Evolutionary conservation across 1,140 invertebrate genomes (phyloP), one percentile per base, ranked within the genome.

Genomic region (Armadillidium nasatum): DNA sequence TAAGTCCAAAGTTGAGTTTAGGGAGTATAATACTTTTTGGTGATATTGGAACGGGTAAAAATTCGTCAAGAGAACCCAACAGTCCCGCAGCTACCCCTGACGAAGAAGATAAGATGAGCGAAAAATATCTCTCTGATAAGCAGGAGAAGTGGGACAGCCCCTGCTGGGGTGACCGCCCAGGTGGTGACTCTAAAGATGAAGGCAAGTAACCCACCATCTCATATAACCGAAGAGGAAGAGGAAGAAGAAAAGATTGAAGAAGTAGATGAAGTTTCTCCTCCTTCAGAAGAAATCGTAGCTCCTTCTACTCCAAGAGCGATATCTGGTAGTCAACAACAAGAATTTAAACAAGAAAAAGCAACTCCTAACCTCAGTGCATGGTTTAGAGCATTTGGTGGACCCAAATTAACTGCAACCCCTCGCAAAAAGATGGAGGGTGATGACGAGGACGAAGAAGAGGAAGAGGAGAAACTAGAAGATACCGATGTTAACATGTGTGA

Each of bases 341-440:
- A 83, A 43, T 81, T 83, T 68, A 85, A 86, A 71, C 86, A 87
- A 82, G 87, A 89, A 82, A 89, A 90, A 83, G 89, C 91, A 19
- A 93, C 92, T 71, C 93, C 93, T 0, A 94, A 94, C 85, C 86
- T 94, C 66, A 94, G 92, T 84, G 93, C 92, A 13, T 95, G 93
- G 93, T 92, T 94, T 73, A 94, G 94, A 85, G 93, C 93, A 0
- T 95, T 95, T 84, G 93, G 93, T 60, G 91, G 90, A 0, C 93
- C 93, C 7, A 94, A 90, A 74, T 22, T 84, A 22, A 80, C 82
- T 70, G 81, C 82, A 44, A 78, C 78, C 22, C 46, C 78, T 66
- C 84, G 84, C 78, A 84, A 84, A 82, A 82, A 83, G 81, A 74
- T 79, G 22, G 82, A 84, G 81, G 73, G 77, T 44, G 19, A 50